Percentiles rank a stretch among this genome's conserved stretches.
Conservation (phyloP, 2,113 vertebrate genomes). For the Saguinus imperator region DNA sequence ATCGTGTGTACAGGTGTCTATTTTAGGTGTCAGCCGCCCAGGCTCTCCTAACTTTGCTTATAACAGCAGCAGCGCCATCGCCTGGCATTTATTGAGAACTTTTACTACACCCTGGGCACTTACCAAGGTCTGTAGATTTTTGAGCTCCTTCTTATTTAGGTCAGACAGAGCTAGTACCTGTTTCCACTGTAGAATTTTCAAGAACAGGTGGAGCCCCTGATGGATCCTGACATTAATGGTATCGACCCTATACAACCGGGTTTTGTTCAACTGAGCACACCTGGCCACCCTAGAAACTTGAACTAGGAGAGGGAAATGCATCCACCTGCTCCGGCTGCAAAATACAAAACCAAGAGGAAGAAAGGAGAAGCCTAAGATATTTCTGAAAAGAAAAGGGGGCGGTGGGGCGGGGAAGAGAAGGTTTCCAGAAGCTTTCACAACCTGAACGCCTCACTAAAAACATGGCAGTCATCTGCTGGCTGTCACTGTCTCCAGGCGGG, state of each 20-base stretch:
- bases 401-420: background rate
- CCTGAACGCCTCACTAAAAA: background rate
- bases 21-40: too few relatives aligned
- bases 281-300: background rate
- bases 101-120: background rate
- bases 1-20: background rate
- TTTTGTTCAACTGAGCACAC: background rate
- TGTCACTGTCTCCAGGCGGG: rapidly evolving
- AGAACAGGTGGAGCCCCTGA: background rate
- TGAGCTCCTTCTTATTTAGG: background rate
- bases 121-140: background rate
- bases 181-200: background rate
- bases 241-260: background rate
- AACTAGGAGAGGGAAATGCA: background rate
- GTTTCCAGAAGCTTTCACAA: background rate
- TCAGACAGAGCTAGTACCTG: background rate
- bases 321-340: background rate
- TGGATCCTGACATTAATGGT: background rate
- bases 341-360: background rate
- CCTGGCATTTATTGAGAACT: background rate
- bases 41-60: background rate
- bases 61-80: background rate
- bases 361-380: background rate
- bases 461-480: too few relatives aligned
- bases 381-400: background rate